Evolutionary conservation across 2,113 vertebrate genomes (phyloP).

Genomic region (Azemiops feae): DNA sequence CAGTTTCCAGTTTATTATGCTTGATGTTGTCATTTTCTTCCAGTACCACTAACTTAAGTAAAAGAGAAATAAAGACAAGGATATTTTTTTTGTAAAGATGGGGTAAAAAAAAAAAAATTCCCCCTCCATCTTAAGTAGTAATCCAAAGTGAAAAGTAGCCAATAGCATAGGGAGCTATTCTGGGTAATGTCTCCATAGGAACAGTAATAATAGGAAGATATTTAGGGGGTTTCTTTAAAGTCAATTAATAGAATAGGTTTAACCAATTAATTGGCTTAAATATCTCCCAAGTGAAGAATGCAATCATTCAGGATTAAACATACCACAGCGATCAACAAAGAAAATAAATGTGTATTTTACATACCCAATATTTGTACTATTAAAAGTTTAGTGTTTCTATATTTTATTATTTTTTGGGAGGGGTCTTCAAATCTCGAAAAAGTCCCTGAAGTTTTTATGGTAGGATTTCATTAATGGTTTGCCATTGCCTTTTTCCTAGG

Average conservation of each 20-base stretch:
- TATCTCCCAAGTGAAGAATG: neutral
- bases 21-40: conserved; percentile 44
- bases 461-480: neutral
- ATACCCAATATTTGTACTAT: neutral
- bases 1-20: conserved; percentile 57
- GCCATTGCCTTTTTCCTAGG: neutral
- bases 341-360: neutral
- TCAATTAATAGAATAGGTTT: conserved; percentile 17
- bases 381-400: neutral
- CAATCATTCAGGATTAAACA: neutral
- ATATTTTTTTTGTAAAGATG: neutral
- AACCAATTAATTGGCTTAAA: conserved; percentile 4
- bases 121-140: neutral
- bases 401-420: neutral
- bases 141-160: neutral
- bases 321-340: neutral
- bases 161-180: neutral
- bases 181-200: neutral
- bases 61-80: neutral
- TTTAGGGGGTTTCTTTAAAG: neutral
- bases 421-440: neutral
- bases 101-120: neutral
- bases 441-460: neutral
- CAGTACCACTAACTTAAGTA: neutral
- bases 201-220: neutral